Base-by-base conservation (phyloP, 2,797 vertebrate species). In the Danio kyathit region DNA sequence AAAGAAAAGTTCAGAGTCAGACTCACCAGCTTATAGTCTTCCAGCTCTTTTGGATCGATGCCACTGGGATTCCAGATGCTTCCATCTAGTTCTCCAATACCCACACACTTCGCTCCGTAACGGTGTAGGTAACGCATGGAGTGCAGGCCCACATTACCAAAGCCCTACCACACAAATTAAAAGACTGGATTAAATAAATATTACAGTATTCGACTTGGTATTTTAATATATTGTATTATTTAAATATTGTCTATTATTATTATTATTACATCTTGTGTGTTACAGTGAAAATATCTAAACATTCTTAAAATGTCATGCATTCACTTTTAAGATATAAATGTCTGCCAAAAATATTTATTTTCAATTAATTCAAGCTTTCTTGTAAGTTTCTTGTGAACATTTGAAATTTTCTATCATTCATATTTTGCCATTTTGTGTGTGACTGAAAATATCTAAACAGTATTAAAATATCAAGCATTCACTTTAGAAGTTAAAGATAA, bases 41-140 rank as follows among this genome's bases (percentile, higher is more conserved):
- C 97, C 87, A 99, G 94, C 88, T 98, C 96, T 87, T 99, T 99
- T 51, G 97, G 97, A 89, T 99, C 95, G 61, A 99, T 97, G 79
- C 97, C 97, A 40, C 95, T 92, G 43, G 96, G 92, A 91, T 98
- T 99, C 94, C 95, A 99, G 90, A 99, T 97, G 77, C 84, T 95
- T 67, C 97, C 97, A 52, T 99, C 97, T 76, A 96, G 85, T 86
- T 99, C 97, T 81, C 95, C 96, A 0, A 99, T 89, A 65, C 95
- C 97, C 16, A 99, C 83, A 0, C 97, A 99, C 82, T 96, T 97
- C 2, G 97, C 97, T 52, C 97, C 97, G 5, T 93, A 96, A 3
- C 97, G 96, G 88, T 98, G 97, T 69, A 99, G 94, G 61, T 99
- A 99, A 10, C 97, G 95, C 97, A 99, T 99, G 12, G 96, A 95